Percentiles rank a stretch among this genome's conserved stretches.
These are phyloP conservation scores for Spatulosminthurus flaviceps DNA, from an alignment of 2,888 invertebrate genomes.

Conservation along the genomic window DNA sequence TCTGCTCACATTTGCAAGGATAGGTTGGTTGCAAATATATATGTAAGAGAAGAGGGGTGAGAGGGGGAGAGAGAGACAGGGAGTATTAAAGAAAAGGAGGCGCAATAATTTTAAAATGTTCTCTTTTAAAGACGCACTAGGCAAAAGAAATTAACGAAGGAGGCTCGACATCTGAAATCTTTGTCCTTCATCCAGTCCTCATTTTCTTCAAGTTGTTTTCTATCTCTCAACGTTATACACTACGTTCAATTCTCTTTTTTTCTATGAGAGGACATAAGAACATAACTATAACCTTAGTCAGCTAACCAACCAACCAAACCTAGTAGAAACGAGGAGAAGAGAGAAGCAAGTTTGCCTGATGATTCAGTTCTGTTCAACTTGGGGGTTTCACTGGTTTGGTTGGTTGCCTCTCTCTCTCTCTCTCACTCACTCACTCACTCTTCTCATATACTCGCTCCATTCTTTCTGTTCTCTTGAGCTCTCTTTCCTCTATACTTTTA, in stretches of 20 bases:
- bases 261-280: neutral
- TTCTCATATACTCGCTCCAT: neutral
- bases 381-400: slow-evolving; percentile 33
- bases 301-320: too few relatives aligned
- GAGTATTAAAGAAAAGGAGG: slow-evolving; percentile 6
- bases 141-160: slow-evolving; percentile 30
- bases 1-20: neutral
- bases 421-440: neutral
- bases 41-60: neutral
- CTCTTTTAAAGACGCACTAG: slow-evolving; percentile 24
- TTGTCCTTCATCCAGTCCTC: slow-evolving; percentile 41
- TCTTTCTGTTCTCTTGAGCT: too few relatives aligned
- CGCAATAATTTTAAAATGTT: slow-evolving; percentile 28
- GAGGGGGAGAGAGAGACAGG: neutral
- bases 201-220: slow-evolving; percentile 36
- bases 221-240: too few relatives aligned
- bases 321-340: neutral
- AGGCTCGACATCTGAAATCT: slow-evolving; percentile 39
- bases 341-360: slow-evolving; percentile 27
- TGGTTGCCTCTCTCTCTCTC: slow-evolving; percentile 24
- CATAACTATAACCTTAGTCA: slow-evolving; percentile 41
- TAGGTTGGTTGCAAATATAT: neutral
- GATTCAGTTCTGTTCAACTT: slow-evolving; percentile 37
- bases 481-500: too few relatives aligned
- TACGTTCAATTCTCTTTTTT: neutral